Base-by-base conservation (phyloP, 2,888 invertebrate species). In the Congeria kusceri region DNA sequence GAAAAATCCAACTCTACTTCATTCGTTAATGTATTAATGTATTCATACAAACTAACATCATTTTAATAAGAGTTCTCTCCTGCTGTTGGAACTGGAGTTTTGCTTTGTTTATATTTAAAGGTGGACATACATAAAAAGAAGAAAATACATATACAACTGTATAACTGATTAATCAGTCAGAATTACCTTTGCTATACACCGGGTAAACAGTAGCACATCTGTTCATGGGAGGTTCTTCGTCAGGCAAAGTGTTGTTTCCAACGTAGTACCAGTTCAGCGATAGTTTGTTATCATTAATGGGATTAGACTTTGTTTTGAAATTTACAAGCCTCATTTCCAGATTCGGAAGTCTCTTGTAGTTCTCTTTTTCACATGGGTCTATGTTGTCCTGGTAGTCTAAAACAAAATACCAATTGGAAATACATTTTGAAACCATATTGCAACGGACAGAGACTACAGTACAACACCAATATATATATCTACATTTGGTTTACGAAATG, bases 211-310 rank as follows among this genome's bases (percentile, higher is more conserved):
- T 58, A 25, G 23, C 58, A 29, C 58, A 58, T 58, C 58, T 25
- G 27, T 58, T 29, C 5, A 58, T 27, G 9, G 27, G 58, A 11
- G 58, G 58, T 28, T 27, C 28, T 58, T 58, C 23, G 28, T 58
- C 27, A 20, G 28, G 58, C 58, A 58, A n/a, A 7, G 58, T 28
- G 27, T 58, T 58, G 28, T 58, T 58, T n/a, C 58, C 58, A 28
- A 58, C 58, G 18, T 7, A 28, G 28, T 58, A 58, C 58, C 58
- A 58, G 27, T n/a, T 15, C 1, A 28, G 18, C 3, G 58, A 29
- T 27, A 58, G 27, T 18, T 58, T 58, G 27, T 28, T 28, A 27
- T 58, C 58, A 23, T 58, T 28, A 20, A 28, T 27, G 4, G 28
- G 29, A 27, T 27, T 58, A 7, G 58, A 23, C 11, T 25, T 27